Percentiles rank a stretch among this genome's conserved stretches.
Conservation (phyloP, 2,113 vertebrate genomes). For the Erpornis zantholeuca region DNA sequence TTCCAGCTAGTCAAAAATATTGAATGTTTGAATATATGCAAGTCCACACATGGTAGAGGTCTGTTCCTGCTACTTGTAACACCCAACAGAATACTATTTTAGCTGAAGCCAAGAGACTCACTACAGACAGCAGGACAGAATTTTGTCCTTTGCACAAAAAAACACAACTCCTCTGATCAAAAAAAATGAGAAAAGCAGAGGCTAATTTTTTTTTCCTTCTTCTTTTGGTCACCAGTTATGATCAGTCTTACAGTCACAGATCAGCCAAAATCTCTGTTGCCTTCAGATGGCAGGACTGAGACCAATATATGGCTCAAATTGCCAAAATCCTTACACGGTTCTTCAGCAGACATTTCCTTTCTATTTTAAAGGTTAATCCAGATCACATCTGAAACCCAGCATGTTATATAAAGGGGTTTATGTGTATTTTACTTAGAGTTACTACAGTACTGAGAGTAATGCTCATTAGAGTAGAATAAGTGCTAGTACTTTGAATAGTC, state of each 20-base stretch:
- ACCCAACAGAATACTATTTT: neutral
- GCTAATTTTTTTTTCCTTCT: neutral
- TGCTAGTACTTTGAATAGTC: neutral
- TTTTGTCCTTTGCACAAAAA: neutral
- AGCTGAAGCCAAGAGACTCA: neutral
- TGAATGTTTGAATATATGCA: neutral
- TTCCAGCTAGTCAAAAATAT: neutral
- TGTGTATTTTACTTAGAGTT: conserved; percentile 36
- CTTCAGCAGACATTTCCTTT: neutral
- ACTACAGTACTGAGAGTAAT: conserved; percentile 10
- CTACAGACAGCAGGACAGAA: neutral
- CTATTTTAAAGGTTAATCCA: conserved; percentile 59
- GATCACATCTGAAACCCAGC: conserved; percentile 37
- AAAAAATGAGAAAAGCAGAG: neutral
- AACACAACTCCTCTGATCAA: neutral
- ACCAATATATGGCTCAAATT: neutral
- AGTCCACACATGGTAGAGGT: neutral
- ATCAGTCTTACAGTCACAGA: neutral
- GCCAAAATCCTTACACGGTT: neutral
- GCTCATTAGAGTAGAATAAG: conserved; percentile 9
- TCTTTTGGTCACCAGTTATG: neutral
- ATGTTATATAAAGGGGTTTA: neutral
- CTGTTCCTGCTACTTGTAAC: neutral
- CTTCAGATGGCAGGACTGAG: neutral
- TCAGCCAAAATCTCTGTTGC: neutral